Percentiles rank a stretch among this genome's conserved stretches.
Evolutionary conservation across 2,113 vertebrate species (phyloP).

Genomic region (Hylia prasina): DNA sequence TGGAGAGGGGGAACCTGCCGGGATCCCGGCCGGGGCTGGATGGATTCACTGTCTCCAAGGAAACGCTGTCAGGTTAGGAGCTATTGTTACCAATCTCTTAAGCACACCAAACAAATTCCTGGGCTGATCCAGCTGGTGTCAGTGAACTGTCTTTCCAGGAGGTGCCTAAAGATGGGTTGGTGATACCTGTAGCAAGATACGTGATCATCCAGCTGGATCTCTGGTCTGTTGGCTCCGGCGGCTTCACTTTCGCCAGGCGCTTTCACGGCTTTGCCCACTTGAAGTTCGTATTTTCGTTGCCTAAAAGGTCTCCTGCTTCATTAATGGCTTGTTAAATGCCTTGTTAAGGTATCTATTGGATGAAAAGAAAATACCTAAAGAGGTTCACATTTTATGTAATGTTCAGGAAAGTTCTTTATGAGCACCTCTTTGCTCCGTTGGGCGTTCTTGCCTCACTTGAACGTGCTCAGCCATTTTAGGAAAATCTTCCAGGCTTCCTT

Average conservation of each 20-base stretch:
- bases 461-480: background rate
- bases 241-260: background rate
- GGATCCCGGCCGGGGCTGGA: conserved; percentile 15
- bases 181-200: background rate
- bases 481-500: background rate
- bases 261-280: background rate
- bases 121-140: background rate
- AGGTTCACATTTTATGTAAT: background rate
- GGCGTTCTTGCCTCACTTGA: background rate
- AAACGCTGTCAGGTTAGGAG: conserved; percentile 68
- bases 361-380: background rate
- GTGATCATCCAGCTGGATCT: background rate
- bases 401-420: background rate
- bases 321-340: background rate
- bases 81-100: conserved; percentile 59
- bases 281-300: background rate
- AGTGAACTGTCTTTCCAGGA: background rate
- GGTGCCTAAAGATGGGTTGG: background rate
- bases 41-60: conserved; percentile 60
- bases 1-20: background rate
- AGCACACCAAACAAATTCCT: conserved; percentile 63
- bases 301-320: background rate
- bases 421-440: background rate
- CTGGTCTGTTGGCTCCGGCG: background rate
- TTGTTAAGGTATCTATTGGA: background rate